Evolutionary conservation across 2,888 invertebrate species (phyloP).

Genomic region (Acholoe squamosa): DNA sequence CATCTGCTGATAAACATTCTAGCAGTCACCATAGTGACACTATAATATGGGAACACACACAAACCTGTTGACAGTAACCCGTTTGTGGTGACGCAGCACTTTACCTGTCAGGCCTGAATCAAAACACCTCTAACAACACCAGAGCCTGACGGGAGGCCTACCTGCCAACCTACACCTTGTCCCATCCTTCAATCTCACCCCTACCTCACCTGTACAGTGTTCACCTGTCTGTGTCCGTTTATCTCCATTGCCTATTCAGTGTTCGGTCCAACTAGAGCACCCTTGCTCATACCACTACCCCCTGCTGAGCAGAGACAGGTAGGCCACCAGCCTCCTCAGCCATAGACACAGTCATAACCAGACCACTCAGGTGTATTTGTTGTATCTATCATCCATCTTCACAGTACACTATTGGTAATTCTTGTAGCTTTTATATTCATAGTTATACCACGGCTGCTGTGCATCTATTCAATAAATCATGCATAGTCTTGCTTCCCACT

Average conservation of each 20-base stretch:
- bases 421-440: too few species aligned
- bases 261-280: neutral
- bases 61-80: too few species aligned
- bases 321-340: neutral
- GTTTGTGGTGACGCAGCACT: too few species aligned
- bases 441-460: too few species aligned
- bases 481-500: too few species aligned
- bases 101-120: too few species aligned
- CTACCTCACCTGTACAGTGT: neutral
- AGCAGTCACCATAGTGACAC: too few species aligned
- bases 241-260: too few species aligned
- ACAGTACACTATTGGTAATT: neutral
- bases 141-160: neutral
- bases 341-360: neutral
- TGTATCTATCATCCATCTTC: neutral
- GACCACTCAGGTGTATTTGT: too few species aligned
- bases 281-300: neutral
- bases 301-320: neutral
- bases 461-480: too few species aligned
- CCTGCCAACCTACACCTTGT: neutral
- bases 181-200: conserved; percentile 11
- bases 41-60: too few species aligned
- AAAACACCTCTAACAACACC: neutral
- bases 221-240: neutral
- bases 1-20: too few species aligned